Conservation (phyloP, 2,888 invertebrate species). For the Lapara coniferarum region DNA sequence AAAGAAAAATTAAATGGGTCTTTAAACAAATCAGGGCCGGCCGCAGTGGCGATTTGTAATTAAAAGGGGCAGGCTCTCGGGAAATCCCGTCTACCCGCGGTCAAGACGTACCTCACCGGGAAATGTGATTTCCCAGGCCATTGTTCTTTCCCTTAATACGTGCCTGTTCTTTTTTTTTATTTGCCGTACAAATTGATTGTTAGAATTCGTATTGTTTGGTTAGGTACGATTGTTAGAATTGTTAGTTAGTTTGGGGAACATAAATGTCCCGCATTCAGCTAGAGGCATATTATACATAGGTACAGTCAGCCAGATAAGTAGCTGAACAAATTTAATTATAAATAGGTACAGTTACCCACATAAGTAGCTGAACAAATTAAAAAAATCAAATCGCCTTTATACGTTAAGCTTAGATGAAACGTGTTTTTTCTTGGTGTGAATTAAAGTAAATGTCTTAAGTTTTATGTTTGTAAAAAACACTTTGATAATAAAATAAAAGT, state of each 20-base stretch:
- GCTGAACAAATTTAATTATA: too few species aligned
- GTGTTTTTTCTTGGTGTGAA: too few species aligned
- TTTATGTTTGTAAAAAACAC: too few species aligned
- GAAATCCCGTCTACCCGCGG: conserved; percentile 42
- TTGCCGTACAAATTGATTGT: conserved; percentile 14
- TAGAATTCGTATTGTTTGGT: neutral
- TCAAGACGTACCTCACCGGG: conserved; percentile 37
- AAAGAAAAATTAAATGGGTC: conserved; percentile 43
- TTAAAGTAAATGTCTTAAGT: too few species aligned
- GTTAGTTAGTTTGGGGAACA: neutral
- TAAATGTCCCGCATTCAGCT: neutral
- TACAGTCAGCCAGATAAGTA: too few species aligned
- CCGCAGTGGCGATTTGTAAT: conserved; percentile 41
- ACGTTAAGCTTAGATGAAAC: too few species aligned
- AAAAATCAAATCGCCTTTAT: too few species aligned
- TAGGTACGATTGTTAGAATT: neutral
- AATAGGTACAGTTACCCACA: too few species aligned
- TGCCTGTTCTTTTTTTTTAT: conserved; percentile 20
- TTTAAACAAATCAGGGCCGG: conserved; percentile 41
- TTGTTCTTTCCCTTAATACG: conserved; percentile 27
- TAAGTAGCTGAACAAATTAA: too few species aligned
- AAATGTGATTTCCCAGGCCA: conserved; percentile 32
- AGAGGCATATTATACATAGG: neutral
- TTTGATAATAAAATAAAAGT: too few species aligned
- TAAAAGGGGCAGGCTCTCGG: conserved; percentile 38